Base-by-base conservation (phyloP, 1,140 invertebrate genomes). In the Drosophila gunungcola region DNA sequence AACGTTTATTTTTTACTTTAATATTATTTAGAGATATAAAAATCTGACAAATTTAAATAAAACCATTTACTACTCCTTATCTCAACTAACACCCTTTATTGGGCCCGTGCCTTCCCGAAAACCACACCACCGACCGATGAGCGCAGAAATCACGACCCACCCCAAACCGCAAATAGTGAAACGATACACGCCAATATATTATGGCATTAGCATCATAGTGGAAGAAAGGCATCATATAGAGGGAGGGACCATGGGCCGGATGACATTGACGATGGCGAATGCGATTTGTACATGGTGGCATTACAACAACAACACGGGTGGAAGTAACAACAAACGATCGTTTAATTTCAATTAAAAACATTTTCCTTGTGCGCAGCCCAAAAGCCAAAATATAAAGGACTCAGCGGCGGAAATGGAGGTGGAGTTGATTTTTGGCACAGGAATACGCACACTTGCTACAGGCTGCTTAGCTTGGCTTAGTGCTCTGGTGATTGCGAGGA, bases 331-430 rank as follows among this genome's bases (percentile, higher is more conserved):
- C 90, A 90, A 90, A 84, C 80, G 90, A 91, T 91, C 90, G 90
- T 91, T 91, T 91, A 91, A 91, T 91, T 91, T 90, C 90, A 91
- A 91, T 91, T 91, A 91, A 89, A 91, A 84, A 82, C 72, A 84
- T 80, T 84, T 86, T 80, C 73, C 63, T 74, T 69, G 68, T 25
- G 69, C 74, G 42, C 61, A 61, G 72, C 73, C 53, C 80, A 88
- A 91, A 89, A 85, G 80, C 78, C 81, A 91, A 89, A 91, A 86
- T 79, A 78, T 41, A 77, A 75, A 81, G 75, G 76, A 77, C 68
- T 49, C 16, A 7, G 12, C 51, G 34, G 7, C 16, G 32, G 29
- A 32, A 29, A 34, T 11, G 36, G 52, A 25, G 46, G 27, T 38
- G 53, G 39, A 25, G 48, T 21, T 1, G 46, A 45, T 52, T 67